phyloP scores from a whole-genome alignment of 2,797 vertebrate genomes.

The Gadopsis bispinosus region DNA sequence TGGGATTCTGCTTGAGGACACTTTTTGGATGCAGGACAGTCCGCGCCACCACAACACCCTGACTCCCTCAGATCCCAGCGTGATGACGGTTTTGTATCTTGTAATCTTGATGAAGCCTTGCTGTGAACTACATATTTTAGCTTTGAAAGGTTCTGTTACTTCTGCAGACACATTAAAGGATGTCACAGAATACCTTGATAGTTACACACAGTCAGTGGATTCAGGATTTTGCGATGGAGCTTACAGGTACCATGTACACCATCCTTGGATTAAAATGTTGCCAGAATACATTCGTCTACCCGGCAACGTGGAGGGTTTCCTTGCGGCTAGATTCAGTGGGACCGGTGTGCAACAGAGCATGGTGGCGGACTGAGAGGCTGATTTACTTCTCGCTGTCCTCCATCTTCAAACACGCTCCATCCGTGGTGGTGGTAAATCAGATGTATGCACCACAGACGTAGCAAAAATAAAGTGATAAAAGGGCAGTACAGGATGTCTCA shows the following conservation, averaged over 20 bases:
- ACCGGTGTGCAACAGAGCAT: constrained; percentile 56
- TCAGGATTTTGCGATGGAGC: constrained; percentile 20
- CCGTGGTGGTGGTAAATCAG: constrained; percentile 72
- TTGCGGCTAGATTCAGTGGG: constrained; percentile 70
- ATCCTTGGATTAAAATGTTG: constrained; percentile 33
- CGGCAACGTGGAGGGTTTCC: constrained; percentile 47
- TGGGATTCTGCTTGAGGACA: constrained; percentile 11
- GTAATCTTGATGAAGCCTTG: constrained; percentile 9
- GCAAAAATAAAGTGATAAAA: constrained; percentile 30
- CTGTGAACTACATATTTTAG: constrained; percentile 29
- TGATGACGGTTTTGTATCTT: constrained; percentile 1
- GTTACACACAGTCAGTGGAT: constrained; percentile 8
- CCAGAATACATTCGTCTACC: constrained; percentile 31
- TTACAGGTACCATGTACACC: constrained; percentile 4
- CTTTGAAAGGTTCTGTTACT: constrained; percentile 31
- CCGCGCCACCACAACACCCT: not conserved
- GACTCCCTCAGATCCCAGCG: constrained; percentile 17
- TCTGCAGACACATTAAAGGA: constrained; percentile 41
- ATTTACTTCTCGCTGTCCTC: constrained; percentile 69
- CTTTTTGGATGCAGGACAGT: not conserved
- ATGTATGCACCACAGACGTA: not conserved
- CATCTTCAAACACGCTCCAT: constrained; percentile 57
- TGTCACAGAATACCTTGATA: constrained; percentile 20
- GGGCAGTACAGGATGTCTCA: not conserved
- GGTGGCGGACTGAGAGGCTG: constrained; percentile 55